A percentile compares a stretch with the other conserved stretches of the same genome.
Evolutionary conservation across 2,113 vertebrate species (phyloP).

Genomic region (Chauna torquata): DNA sequence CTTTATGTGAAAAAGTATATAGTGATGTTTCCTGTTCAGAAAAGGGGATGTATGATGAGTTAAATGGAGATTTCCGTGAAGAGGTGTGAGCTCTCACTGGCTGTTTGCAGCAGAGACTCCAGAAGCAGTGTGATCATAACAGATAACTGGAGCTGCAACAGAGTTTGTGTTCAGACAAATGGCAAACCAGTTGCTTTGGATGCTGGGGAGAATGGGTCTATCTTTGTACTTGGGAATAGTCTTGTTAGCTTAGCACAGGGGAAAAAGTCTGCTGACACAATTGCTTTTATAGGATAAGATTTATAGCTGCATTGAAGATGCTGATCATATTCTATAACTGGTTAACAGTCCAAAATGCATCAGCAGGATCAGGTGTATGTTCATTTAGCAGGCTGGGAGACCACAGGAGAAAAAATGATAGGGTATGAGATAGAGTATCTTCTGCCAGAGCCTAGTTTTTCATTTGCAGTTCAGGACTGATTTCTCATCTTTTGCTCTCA

Average conservation of each 20-base stretch:
- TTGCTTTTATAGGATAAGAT: conserved; percentile 40
- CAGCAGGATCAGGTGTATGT: not conserved
- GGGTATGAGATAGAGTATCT: not conserved
- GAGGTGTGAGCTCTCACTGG: not conserved
- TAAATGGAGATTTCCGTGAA: not conserved
- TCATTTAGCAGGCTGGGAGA: not conserved
- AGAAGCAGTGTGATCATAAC: not conserved
- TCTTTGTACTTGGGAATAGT: conserved; percentile 13
- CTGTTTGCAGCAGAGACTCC: not conserved
- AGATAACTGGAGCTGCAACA: not conserved
- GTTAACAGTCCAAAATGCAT: conserved; percentile 33
- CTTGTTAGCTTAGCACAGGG: conserved; percentile 18
- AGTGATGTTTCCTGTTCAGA: not conserved
- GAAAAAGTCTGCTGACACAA: conserved; percentile 49
- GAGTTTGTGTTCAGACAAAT: conserved; percentile 32
- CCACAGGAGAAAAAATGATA: not conserved
- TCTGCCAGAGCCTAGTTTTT: not conserved
- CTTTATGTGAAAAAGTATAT: not conserved
- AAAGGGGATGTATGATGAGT: not conserved
- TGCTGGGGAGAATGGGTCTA: not conserved
- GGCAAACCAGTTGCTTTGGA: conserved; percentile 39
- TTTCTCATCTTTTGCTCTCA: not conserved
- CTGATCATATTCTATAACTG: conserved; percentile 30
- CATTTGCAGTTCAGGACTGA: not conserved
- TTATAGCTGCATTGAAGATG: conserved; percentile 51